phyloP scores from a whole-genome alignment of 2,888 invertebrate species.

The Dicranocentrus wangi region DNA sequence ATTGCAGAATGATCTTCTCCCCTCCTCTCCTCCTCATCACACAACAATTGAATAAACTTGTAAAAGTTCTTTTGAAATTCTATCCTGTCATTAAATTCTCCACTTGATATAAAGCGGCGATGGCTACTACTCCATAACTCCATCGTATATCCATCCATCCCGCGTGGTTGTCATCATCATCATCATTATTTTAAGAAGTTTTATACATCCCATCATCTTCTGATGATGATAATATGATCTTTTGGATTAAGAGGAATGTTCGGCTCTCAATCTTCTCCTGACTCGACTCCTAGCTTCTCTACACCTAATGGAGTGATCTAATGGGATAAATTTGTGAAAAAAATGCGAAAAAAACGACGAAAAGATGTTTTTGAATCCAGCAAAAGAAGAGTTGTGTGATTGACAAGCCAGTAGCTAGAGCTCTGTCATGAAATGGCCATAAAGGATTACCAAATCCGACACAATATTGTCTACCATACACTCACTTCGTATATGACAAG shows the following conservation, averaged over 20 bases:
- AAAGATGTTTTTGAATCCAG: slow-evolving; percentile 30
- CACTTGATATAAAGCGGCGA: neutral
- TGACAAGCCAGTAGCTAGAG: slow-evolving; percentile 31
- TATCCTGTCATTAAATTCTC: slow-evolving; percentile 36
- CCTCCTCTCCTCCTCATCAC: no score
- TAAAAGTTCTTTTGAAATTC: slow-evolving; percentile 33
- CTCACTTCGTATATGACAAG: no score
- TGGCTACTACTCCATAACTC: neutral
- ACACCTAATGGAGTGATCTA: slow-evolving; percentile 8
- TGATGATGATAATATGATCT: slow-evolving; percentile 20
- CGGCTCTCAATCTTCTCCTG: neutral
- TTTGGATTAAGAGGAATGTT: slow-evolving; percentile 4
- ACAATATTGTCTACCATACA: slow-evolving; percentile 1
- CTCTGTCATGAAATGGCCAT: slow-evolving; percentile 41
- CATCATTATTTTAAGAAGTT: slow-evolving; percentile 44
- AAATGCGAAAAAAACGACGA: slow-evolving; percentile 8
- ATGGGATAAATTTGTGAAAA: slow-evolving; percentile 9
- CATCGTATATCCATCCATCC: neutral
- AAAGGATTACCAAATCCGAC: slow-evolving; percentile 18
- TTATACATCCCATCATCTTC: slow-evolving; percentile 26
- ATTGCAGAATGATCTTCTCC: neutral
- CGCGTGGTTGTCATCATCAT: slow-evolving; percentile 20
- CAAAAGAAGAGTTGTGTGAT: slow-evolving; percentile 20
- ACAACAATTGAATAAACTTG: slow-evolving; percentile 1
- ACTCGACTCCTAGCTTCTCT: neutral